Evolutionary conservation across 2,113 vertebrate genomes (phyloP), one percentile per base, ranked within the genome.

Genomic region (Galemys pyrenaicus): DNA sequence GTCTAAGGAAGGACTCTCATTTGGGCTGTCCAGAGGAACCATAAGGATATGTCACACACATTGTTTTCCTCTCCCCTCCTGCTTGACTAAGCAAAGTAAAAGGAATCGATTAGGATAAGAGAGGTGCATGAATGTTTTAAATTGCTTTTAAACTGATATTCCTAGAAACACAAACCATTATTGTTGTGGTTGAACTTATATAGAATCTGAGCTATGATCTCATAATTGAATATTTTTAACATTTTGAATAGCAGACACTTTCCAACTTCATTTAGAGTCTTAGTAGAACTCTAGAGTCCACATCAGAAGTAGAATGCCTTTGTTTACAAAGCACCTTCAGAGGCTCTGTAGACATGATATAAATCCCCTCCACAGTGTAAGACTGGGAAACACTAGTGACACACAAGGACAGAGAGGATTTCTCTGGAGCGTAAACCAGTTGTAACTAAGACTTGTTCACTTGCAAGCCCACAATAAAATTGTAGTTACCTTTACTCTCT

Each of bases 71-170:
- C 16, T 19, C n/a, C 6, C 9, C 7, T 35, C 65, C 5, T 39
- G 44, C 44, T n/a, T 32, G 41, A 73, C 65, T 49, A 80, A 86
- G 30, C 22, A 95, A 91, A 79, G 6, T 6, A 17, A 91, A 86
- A 84, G 9, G 6, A 91, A 70, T 89, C 5, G 84, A 35, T 68
- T 87, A 70, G 62, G 37, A 60, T 35, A 84, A 87, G 64, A 71
- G 7, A 37, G 2, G n/a, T 20, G 26, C 19, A 1, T 11, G 11
- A 44, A 20, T 86, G 16, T 51, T 68, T 87, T 30, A 41, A 60
- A 44, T 20, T 91, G 41, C 28, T 41, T 74, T 87, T 30, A 37
- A 60, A 51, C 20, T 91, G 56, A 20, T 54, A 37, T 44, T 89
- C 32, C 41, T 82, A 74, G 24, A 74, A 91, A 75, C 7, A 58